These are phyloP conservation scores for Priocnemis perturbator DNA, from an alignment of 2,888 invertebrate genomes.

Conservation along the genomic window DNA sequence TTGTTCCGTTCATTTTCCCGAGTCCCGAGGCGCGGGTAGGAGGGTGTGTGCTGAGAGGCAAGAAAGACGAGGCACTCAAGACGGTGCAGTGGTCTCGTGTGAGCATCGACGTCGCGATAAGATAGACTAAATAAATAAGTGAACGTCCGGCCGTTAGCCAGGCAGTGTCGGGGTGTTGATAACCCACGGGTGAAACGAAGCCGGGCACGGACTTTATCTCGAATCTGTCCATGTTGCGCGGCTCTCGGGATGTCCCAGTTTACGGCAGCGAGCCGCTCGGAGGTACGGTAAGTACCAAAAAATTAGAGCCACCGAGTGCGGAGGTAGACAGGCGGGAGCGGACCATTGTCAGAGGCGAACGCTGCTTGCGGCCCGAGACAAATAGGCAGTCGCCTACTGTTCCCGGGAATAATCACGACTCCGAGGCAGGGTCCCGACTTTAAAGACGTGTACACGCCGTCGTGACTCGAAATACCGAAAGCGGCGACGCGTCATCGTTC, in stretches of 20 bases:
- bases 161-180: constrained; percentile 62
- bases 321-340: not conserved
- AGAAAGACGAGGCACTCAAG: not conserved
- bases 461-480: constrained; percentile 7
- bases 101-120: constrained; percentile 64
- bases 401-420: constrained; percentile 23
- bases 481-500: constrained; percentile 3
- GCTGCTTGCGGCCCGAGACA: constrained; percentile 5
- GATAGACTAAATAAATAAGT: constrained; percentile 72
- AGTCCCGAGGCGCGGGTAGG: too few relatives aligned
- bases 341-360: constrained; percentile 25
- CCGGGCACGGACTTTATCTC: constrained; percentile 61
- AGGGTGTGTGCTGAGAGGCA: too few relatives aligned
- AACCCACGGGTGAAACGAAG: constrained; percentile 58
- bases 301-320: constrained; percentile 42
- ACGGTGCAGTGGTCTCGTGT: constrained; percentile 23
- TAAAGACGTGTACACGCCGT: not conserved
- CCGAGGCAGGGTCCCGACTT: not conserved
- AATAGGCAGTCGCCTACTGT: constrained; percentile 7
- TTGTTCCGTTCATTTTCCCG: too few relatives aligned
- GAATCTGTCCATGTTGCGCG: constrained; percentile 61
- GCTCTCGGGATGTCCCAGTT: constrained; percentile 55
- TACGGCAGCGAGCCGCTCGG: constrained; percentile 38
- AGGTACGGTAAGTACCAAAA: constrained; percentile 42
- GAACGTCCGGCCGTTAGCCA: constrained; percentile 67